Base-by-base conservation (phyloP, 2,888 invertebrate species). In the Cremastinae sp. region DNA sequence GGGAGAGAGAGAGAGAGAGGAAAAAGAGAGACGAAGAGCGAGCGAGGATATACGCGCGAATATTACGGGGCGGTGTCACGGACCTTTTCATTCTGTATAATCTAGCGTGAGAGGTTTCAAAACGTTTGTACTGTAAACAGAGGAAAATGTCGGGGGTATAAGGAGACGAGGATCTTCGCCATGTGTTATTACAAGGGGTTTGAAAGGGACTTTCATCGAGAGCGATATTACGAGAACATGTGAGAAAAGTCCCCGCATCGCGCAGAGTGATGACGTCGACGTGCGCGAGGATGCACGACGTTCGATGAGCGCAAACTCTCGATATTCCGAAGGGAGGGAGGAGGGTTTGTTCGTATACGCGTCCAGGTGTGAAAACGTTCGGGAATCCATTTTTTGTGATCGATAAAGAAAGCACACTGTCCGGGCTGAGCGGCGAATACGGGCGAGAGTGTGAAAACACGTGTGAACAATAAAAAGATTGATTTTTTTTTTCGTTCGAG, bases 141-240 rank as follows among this genome's bases (percentile, higher is more conserved):
- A 74, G 41, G 59, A 71, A 56, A 7, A 68, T 58, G 61, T 28
- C 28, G 28, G 28, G 28, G 28, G 28, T 28, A 28, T n/a, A 28
- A 28, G 28, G 53, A 43, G 56, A 47, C 54, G 74, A n/a, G n/a
- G 78, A 80, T 79, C 79, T 78, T 76, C 80, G 81, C 84, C 12
- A 83, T 86, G 84, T 87, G 85, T 87, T 87, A 81, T 87, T 83
- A 64, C 75, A 85, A 83, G 80, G 80, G 83, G 83, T 76, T 78
- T 61, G 74, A 64, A 61, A 54, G 73, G 53, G 68, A 28, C 64
- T 75, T 69, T 36, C 72, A 62, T 58, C 77, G 83, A 83, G 82
- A 84, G 72, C 79, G 84, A 84, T 83, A 82, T 79, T 79, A 75
- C 76, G n/a, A 22, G 41, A 61, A 54, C 36, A 45, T 38, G 4